Evolutionary conservation across 2,113 vertebrate genomes (phyloP).

Genomic region (Chamaetylas fuelleborni): DNA sequence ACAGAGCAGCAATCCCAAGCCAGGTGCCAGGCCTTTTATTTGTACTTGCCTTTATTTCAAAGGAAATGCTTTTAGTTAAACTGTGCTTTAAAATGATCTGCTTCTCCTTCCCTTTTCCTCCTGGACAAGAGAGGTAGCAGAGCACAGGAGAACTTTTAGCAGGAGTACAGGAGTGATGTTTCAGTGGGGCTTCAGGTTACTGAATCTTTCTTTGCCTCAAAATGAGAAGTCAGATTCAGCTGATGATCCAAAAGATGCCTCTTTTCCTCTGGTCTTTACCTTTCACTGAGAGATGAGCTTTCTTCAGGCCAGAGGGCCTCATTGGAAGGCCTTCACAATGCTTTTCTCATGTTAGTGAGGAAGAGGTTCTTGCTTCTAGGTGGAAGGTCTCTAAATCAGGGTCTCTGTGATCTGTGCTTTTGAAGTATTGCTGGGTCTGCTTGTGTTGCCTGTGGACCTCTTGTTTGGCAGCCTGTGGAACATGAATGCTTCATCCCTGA

Average conservation of each 20-base stretch:
- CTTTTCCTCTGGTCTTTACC: neutral
- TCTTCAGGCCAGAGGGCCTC: neutral
- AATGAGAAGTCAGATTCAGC: neutral
- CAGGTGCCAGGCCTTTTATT: neutral
- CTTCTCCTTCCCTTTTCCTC: neutral
- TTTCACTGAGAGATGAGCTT: neutral
- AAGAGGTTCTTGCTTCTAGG: neutral
- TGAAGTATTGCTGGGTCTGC: neutral
- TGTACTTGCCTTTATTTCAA: neutral
- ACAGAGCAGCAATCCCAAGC: neutral
- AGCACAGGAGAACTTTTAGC: neutral
- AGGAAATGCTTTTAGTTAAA: neutral
- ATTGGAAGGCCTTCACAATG: neutral
- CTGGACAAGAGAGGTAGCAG: neutral
- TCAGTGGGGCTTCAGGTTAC: neutral
- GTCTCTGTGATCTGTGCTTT: neutral
- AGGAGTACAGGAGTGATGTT: neutral
- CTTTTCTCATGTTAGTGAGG: neutral
- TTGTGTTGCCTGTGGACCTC: accelerated
- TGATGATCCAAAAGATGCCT: neutral
- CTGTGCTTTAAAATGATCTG: neutral
- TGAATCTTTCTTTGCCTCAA: neutral
- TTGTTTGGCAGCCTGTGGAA: neutral
- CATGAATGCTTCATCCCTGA: accelerated
- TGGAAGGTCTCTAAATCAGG: neutral